phyloP scores from a whole-genome alignment of 1,140 invertebrate species.

The Pollicipes pollicipes region DNA sequence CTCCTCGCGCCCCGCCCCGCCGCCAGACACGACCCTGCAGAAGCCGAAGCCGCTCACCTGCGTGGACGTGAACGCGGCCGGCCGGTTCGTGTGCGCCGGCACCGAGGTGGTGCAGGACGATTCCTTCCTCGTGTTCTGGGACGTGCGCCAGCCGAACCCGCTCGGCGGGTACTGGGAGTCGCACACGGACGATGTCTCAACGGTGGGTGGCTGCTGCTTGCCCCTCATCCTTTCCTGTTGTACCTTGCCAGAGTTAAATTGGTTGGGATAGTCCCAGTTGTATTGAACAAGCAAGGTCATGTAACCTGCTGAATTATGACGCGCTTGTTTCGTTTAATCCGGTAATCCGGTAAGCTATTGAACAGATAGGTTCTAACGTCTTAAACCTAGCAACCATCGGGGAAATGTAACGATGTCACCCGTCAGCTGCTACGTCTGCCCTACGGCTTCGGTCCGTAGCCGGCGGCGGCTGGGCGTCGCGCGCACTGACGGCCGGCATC shows the following conservation, averaged over 20 bases:
- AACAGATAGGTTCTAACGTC: too few relatives aligned
- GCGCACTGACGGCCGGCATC: too few relatives aligned
- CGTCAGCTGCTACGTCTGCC: too few relatives aligned
- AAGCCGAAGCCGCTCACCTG: constrained; percentile 37
- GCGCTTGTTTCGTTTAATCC: too few relatives aligned
- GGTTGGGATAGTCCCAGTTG: too few relatives aligned
- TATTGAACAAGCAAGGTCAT: too few relatives aligned
- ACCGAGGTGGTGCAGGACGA: constrained; percentile 50
- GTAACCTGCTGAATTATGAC: too few relatives aligned
- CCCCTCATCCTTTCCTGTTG: not conserved
- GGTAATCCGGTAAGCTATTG: too few relatives aligned
- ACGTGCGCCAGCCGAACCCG: constrained; percentile 42
- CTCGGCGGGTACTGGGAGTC: constrained; percentile 71
- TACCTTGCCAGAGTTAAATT: too few relatives aligned
- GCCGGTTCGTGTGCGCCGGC: constrained; percentile 52
- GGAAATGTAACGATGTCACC: too few relatives aligned
- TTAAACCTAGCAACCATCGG: not conserved
- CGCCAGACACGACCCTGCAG: not conserved
- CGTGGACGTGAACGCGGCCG: constrained; percentile 56
- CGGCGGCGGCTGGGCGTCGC: not conserved
- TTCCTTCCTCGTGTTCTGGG: constrained; percentile 65
- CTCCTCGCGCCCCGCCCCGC: not conserved
- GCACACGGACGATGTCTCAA: constrained; percentile 65
- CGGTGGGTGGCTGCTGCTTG: constrained; percentile 28
- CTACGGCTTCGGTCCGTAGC: not conserved